A percentile compares a stretch with the other conserved stretches of the same genome.
These are phyloP conservation scores for Hydrotaea cyrtoneurina DNA, from an alignment of 2,888 invertebrate species.

Conservation along the genomic window DNA sequence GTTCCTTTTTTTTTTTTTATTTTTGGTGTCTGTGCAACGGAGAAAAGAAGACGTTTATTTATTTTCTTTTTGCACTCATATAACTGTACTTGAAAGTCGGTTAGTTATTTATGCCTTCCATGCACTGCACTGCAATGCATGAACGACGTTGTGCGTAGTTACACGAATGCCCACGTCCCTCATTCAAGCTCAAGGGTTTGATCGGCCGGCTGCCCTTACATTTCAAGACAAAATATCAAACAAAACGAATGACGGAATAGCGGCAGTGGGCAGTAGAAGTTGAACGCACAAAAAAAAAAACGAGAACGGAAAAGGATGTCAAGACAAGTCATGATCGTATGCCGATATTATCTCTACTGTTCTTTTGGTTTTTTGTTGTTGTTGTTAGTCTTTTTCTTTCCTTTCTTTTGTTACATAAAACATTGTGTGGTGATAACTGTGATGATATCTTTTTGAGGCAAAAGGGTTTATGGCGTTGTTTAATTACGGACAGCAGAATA, in stretches of 20 bases:
- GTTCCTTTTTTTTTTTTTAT: slow-evolving; percentile 43
- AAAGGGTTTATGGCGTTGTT: background rate
- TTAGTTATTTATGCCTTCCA: slow-evolving; percentile 35
- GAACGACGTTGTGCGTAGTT: slow-evolving; percentile 61
- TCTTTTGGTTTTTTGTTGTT: slow-evolving; percentile 30
- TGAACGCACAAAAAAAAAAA: slow-evolving; percentile 24
- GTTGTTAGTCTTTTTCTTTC: background rate
- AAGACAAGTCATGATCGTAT: slow-evolving; percentile 62
- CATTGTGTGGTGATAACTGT: background rate
- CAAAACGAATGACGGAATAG: no score
- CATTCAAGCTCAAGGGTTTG: slow-evolving; percentile 56
- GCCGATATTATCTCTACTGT: slow-evolving; percentile 61
- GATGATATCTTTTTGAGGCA: background rate
- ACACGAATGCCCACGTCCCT: slow-evolving; percentile 6
- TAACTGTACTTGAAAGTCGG: slow-evolving; percentile 63
- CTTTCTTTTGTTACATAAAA: background rate
- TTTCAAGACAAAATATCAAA: slow-evolving; percentile 46
- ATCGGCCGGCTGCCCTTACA: slow-evolving; percentile 11
- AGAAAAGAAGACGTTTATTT: slow-evolving; percentile 23
- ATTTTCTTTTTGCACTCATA: slow-evolving; percentile 17
- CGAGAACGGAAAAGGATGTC: slow-evolving; percentile 68
- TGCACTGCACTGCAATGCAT: slow-evolving; percentile 34
- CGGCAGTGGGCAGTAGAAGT: background rate
- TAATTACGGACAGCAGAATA: background rate
- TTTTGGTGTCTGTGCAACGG: background rate